A percentile compares a stretch with the other conserved stretches of the same genome.
Evolutionary conservation across 2,113 vertebrate genomes (phyloP).

Genomic region (Chascanopsetta lugubris): DNA sequence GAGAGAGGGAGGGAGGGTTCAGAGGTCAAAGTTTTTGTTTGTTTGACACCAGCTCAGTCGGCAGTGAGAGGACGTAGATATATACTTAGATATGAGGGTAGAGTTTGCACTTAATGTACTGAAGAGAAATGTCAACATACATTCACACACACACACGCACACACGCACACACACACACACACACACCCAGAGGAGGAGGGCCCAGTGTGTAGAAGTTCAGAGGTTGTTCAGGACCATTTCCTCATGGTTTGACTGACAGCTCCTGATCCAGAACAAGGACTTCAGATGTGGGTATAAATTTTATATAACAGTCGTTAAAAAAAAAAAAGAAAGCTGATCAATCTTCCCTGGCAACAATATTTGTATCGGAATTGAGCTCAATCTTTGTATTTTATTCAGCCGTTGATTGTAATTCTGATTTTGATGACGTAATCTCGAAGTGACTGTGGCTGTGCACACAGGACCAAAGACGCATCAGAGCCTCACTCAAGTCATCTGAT

Average conservation of each 20-base stretch:
- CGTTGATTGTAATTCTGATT: constrained; percentile 55
- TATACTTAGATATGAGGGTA: constrained; percentile 27
- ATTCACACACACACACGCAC: constrained; percentile 8
- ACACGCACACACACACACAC: constrained; percentile 6
- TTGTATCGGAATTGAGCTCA: constrained; percentile 44
- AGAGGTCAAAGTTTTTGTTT: constrained; percentile 25
- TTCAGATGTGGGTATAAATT: constrained; percentile 14
- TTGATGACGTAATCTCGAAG: constrained; percentile 41
- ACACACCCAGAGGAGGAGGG: background rate
- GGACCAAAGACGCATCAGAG: constrained; percentile 74
- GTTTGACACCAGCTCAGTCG: constrained; percentile 2
- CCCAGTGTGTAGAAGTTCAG: constrained; percentile 31
- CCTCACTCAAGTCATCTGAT: constrained; percentile 49
- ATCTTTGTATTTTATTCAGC: constrained; percentile 53
- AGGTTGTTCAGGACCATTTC: background rate
- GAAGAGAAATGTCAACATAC: background rate
- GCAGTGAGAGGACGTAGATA: constrained; percentile 24
- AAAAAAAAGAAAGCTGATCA: background rate
- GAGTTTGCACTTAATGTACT: constrained; percentile 18
- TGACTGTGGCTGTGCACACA: constrained; percentile 58
- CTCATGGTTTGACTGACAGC: background rate
- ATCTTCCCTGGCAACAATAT: constrained; percentile 40
- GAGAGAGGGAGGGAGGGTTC: constrained; percentile 4
- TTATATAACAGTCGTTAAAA: constrained; percentile 21
- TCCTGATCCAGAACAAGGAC: constrained; percentile 11